Evolutionary conservation across 1,140 invertebrate genomes (phyloP).

Genomic region (Rhopalosiphum maidis): DNA sequence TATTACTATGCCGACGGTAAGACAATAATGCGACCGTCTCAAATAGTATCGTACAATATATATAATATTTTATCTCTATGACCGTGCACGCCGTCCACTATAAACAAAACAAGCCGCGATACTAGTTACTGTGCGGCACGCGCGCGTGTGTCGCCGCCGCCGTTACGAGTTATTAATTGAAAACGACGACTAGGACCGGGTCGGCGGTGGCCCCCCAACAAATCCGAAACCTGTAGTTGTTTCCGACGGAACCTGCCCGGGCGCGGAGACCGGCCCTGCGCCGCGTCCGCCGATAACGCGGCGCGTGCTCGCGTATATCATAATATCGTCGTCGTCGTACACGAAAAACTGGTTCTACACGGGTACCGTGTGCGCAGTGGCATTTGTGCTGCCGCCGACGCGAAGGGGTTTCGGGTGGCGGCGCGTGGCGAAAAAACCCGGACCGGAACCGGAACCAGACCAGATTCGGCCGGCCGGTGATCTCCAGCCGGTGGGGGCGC

Average conservation of each 20-base stretch:
- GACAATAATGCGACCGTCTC: neutral
- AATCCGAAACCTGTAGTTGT: slow-evolving; percentile 38
- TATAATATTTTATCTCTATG: neutral
- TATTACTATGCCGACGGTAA: neutral
- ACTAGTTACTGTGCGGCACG: slow-evolving; percentile 2
- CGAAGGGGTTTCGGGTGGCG: slow-evolving; percentile 40
- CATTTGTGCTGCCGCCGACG: neutral
- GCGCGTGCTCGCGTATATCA: neutral
- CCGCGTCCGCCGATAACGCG: neutral
- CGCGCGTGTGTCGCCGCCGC: neutral
- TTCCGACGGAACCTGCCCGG: slow-evolving; percentile 36
- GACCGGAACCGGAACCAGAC: slow-evolving; percentile 43
- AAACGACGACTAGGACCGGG: neutral
- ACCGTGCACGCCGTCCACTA: neutral
- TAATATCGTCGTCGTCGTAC: neutral
- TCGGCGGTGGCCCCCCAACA: slow-evolving; percentile 22
- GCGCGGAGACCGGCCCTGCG: slow-evolving; percentile 28
- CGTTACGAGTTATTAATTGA: slow-evolving; percentile 39
- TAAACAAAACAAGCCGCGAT: slow-evolving; percentile 1
- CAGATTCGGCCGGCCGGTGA: neutral
- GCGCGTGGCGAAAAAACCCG: slow-evolving; percentile 34
- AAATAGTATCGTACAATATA: neutral
- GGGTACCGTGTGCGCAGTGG: neutral
- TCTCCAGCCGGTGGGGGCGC: neutral
- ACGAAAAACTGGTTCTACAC: slow-evolving; percentile 46